Evolutionary conservation across 2,888 invertebrate genomes (phyloP), one percentile per base, ranked within the genome.

Genomic region (Tetranychus piercei): DNA sequence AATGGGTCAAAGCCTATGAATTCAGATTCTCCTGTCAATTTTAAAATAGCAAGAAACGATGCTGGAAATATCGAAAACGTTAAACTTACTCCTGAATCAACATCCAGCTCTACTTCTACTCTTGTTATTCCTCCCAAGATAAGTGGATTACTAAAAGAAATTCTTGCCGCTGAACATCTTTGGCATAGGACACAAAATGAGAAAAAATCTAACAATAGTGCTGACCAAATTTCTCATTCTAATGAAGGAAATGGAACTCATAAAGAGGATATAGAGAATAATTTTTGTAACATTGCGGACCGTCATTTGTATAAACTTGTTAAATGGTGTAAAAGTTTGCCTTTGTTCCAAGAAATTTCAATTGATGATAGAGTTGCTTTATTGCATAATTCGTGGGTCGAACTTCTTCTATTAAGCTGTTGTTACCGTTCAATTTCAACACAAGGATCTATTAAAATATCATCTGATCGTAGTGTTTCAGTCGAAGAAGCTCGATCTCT

Each of bases 351-450:
- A 82, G 92, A 94, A 83, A 94, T 96, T 80, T 92, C 93, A 93
- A 95, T 95, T 83, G 96, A 96, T 84, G 96, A 96, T 85, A 96
- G 96, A 85, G 96, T 95, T 81, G 90, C 94, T 81, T 85, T 96
- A 81, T 87, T 96, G 79, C 94, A 96, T 81, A 96, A 96, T 84
- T 94, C 95, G 77, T 96, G 96, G 96, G 94, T 95, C 84, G 93
- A 94, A 84, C 85, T 94, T 80, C 84, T 94, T 79, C 86, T 94
- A 78, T 89, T 94, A 81, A 93, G 93, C 73, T 94, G 93, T 84
- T 94, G 94, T 82, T 95, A 92, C 86, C 90, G 94, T 77, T 95
- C 94, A 66, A 90, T 94, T 83, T 87, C 89, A 78, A 90, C 91
- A 73, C 93, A 93, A 8, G 92, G 92, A 11, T 91, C 93, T 82